These are phyloP conservation scores for Petrolisthes cinctipes DNA, from an alignment of 2,888 invertebrate species.

Conservation along the genomic window DNA sequence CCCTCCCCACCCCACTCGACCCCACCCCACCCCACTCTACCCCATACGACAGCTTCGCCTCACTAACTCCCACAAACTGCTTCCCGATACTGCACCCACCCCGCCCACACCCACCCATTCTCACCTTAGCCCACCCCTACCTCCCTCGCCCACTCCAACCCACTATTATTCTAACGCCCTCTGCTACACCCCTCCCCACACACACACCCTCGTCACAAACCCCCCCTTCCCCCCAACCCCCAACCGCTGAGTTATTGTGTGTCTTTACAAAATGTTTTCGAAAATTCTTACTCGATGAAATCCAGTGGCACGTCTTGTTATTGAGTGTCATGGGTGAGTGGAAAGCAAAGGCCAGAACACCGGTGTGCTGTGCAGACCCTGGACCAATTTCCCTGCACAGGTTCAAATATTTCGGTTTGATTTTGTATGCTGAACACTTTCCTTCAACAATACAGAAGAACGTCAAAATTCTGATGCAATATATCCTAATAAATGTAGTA, in stretches of 20 bases:
- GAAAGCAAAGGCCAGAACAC: no score
- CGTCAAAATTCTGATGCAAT: no score
- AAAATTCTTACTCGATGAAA: no score
- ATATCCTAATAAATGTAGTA: no score
- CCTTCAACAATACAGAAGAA: no score
- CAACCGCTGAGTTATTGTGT: neutral
- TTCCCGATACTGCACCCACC: neutral
- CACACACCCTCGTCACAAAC: neutral
- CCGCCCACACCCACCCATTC: neutral
- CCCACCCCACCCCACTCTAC: neutral
- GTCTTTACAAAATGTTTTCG: no score
- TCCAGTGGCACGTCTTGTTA: no score
- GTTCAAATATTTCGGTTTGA: no score
- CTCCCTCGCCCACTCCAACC: neutral
- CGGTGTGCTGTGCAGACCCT: no score
- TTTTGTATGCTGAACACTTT: no score
- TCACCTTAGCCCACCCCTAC: neutral
- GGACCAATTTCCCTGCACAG: no score
- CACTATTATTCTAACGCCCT: neutral
- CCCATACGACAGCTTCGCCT: neutral
- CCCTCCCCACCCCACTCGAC: neutral
- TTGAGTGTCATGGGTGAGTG: no score
- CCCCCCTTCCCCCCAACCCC: neutral
- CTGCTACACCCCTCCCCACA: neutral
- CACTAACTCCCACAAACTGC: neutral